Evolutionary conservation across 1,140 invertebrate species (phyloP).

Genomic region (Formica exsecta): DNA sequence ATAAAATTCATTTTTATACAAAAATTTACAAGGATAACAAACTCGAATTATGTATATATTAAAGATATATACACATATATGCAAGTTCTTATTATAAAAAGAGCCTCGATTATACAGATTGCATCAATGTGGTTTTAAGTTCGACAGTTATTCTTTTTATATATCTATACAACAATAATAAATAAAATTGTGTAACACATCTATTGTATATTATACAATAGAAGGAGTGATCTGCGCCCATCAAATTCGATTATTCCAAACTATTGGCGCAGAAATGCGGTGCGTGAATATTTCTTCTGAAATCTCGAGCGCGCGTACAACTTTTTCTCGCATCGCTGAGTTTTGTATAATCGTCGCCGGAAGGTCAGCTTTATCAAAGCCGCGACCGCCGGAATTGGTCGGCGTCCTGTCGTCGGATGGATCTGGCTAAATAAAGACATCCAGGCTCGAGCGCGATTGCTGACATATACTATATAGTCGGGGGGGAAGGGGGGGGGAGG

Average conservation of each 20-base stretch:
- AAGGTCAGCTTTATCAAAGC: neutral
- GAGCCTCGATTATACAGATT: too few relatives aligned
- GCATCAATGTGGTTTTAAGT: too few relatives aligned
- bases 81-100: neutral
- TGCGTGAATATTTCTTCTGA: neutral
- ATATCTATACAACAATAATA: too few relatives aligned
- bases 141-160: too few relatives aligned
- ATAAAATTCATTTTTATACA: conserved; percentile 8
- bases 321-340: neutral
- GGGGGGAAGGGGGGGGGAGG: neutral
- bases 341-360: neutral
- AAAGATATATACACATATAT: neutral
- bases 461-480: conserved; percentile 8
- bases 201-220: too few relatives aligned
- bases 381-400: neutral
- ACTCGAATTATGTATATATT: neutral
- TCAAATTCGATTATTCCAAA: neutral
- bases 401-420: conserved; percentile 18
- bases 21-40: conserved; percentile 21
- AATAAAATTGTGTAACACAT: too few relatives aligned
- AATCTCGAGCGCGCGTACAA: neutral
- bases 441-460: neutral
- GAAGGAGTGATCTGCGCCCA: too few relatives aligned
- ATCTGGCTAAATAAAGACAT: conserved; percentile 60
- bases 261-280: neutral